Percentiles rank a stretch among this genome's conserved stretches.
Conservation (phyloP, 2,113 vertebrate genomes). For the Tragelaphus scriptus region DNA sequence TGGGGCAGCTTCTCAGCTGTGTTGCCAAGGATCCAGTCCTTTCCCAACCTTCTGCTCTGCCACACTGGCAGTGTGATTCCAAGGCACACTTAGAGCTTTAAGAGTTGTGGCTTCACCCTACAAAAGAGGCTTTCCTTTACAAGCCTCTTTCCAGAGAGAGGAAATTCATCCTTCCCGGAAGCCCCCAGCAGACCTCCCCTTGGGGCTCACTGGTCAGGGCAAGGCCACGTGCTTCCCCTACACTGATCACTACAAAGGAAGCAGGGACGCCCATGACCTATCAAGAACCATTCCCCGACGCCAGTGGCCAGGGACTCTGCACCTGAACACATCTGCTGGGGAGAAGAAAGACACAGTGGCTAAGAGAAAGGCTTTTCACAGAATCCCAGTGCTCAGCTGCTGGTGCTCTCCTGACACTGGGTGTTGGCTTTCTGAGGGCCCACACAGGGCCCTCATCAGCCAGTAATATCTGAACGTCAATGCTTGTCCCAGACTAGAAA, state of each 20-base stretch:
- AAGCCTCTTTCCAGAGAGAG: neutral
- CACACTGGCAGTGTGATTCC: accelerated
- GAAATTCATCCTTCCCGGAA: neutral
- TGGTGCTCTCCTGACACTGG: neutral
- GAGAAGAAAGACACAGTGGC: neutral
- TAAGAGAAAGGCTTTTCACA: neutral
- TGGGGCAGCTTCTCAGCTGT: neutral
- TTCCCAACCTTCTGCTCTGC: neutral
- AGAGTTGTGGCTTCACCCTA: accelerated
- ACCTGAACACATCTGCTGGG: too few relatives aligned
- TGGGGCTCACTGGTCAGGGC: neutral
- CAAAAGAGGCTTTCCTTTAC: neutral
- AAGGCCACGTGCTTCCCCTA: neutral
- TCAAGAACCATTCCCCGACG: neutral
- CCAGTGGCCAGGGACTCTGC: neutral
- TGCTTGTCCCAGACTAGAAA: neutral
- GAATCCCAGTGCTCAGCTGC: neutral
- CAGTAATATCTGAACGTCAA: neutral
- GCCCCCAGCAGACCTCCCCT: neutral
- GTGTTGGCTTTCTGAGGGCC: neutral
- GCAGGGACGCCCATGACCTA: neutral
- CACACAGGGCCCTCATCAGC: neutral
- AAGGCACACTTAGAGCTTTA: accelerated
- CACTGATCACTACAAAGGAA: neutral
- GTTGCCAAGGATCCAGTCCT: neutral